Evolutionary conservation across 2,888 invertebrate species (phyloP).

Genomic region (Amiota minor): DNA sequence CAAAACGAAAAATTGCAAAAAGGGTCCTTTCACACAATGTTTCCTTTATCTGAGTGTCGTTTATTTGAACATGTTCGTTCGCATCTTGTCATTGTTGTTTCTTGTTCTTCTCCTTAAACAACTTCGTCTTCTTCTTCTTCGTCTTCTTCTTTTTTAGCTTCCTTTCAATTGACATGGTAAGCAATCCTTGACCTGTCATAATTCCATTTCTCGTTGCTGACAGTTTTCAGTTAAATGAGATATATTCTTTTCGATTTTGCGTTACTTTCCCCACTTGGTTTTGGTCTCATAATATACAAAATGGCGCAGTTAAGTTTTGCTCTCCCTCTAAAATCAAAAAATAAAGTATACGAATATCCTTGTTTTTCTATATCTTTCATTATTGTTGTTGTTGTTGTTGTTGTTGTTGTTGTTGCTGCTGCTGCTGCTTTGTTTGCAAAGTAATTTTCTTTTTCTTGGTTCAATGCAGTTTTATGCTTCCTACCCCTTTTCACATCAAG

Average conservation of each 20-base stretch:
- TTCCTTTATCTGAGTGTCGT: background rate
- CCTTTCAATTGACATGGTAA: slow-evolving; percentile 41
- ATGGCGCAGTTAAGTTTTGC: background rate
- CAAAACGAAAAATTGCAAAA: slow-evolving; percentile 21
- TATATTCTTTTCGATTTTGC: slow-evolving; percentile 55
- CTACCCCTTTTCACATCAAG: slow-evolving; percentile 4
- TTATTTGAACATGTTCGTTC: background rate
- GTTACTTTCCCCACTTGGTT: slow-evolving; percentile 31
- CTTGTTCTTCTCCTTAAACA: background rate
- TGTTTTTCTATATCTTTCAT: background rate
- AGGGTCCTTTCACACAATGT: slow-evolving; percentile 32
- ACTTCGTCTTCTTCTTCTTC: background rate
- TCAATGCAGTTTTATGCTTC: background rate
- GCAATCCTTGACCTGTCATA: slow-evolving; percentile 69
- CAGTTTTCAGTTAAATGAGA: slow-evolving; percentile 55
- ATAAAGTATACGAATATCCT: background rate
- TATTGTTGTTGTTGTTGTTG: background rate
- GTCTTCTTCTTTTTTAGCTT: background rate
- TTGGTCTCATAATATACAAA: background rate
- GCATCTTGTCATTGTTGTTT: background rate
- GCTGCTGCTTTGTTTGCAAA: slow-evolving; percentile 25
- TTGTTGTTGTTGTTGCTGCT: slow-evolving; percentile 38
- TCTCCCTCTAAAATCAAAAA: background rate
- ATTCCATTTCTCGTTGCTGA: slow-evolving; percentile 47
- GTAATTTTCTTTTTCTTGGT: slow-evolving; percentile 4